Base-by-base conservation (phyloP, 1,140 invertebrate genomes). In the Neuroterus valhalla region DNA sequence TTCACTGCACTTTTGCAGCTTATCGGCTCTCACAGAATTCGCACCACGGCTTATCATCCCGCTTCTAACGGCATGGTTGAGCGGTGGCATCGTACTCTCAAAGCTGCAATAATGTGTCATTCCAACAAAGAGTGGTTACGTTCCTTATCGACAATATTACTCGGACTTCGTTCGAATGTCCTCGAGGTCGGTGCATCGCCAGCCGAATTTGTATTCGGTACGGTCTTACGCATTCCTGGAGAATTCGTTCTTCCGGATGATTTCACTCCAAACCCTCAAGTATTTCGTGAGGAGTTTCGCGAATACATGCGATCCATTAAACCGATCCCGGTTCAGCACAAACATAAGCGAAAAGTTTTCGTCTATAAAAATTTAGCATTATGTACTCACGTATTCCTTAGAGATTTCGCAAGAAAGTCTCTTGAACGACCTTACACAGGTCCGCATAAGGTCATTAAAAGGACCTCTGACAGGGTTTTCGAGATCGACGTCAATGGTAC, bases 221-320 rank as follows among this genome's bases (percentile, higher is more conserved):
- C n/a, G n/a, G n/a, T n/a, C n/a, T n/a, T n/a, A n/a, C 77, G 83
- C 15, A 44, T 89, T 4, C 86, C 87, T 1, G 84, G 82, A 0
- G 85, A 88, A 77, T 84, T 87, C 44, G 81, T 89, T 42, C 19
- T 81, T 0, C 68, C 23, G 3, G 73, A 75, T 48, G 75, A 80
- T 1, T 62, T 78, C 12, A 2, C 68, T 15, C 70, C 50, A 0
- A 66, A 74, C 48, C 72, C 76, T 1, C 70, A 82, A 55, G 77
- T 82, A 14, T 84, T 86, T 26, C 1, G 82, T 4, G 79, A 38
- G 50, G 84, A 76, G 15, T 72, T 80, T 1, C 74, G 81, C 8
- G 12, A 62, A 6, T 11, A 71, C 12, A 72, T 77, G 52, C 11
- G 26, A 2, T 26, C 26, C 26, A 4, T 26, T 26, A 26, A 26